phyloP scores from a whole-genome alignment of 1,140 invertebrate genomes.

The Nymphalis io region DNA sequence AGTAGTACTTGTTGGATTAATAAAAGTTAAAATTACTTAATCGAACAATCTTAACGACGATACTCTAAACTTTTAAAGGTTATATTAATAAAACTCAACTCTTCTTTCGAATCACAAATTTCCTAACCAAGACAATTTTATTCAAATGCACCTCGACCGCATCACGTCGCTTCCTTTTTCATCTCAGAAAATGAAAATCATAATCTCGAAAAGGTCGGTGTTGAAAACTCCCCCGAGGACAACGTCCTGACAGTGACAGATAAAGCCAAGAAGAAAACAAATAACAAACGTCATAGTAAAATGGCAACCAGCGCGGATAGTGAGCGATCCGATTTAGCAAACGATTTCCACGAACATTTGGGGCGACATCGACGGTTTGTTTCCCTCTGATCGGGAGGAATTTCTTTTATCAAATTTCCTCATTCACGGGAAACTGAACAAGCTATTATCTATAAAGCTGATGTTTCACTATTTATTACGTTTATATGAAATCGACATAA shows the following conservation, averaged over 20 bases:
- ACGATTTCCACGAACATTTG: constrained; percentile 28
- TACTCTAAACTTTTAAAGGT: no score
- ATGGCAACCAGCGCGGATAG: constrained; percentile 14
- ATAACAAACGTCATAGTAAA: constrained; percentile 40
- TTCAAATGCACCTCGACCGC: no score
- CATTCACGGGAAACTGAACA: constrained; percentile 52
- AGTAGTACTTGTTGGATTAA: no score
- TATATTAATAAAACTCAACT: no score
- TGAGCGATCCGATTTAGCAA: constrained; percentile 31
- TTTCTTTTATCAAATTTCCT: constrained; percentile 62
- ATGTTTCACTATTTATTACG: constrained; percentile 53
- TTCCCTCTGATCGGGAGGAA: constrained; percentile 56
- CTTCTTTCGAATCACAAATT: no score
- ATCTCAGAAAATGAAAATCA: constrained; percentile 1
- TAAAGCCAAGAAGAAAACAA: constrained; percentile 45
- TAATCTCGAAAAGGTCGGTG: neutral
- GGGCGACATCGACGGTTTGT: constrained; percentile 53
- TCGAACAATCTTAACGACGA: no score
- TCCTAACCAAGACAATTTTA: no score
- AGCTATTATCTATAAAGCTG: constrained; percentile 41
- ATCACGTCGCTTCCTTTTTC: neutral
- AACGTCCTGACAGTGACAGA: constrained; percentile 12
- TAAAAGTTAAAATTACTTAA: no score
- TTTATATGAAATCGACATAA: constrained; percentile 45
- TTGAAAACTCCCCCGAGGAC: constrained; percentile 7